Base-by-base conservation (phyloP, 2,888 invertebrate species). In the Sinodicranocentrus sp. region DNA sequence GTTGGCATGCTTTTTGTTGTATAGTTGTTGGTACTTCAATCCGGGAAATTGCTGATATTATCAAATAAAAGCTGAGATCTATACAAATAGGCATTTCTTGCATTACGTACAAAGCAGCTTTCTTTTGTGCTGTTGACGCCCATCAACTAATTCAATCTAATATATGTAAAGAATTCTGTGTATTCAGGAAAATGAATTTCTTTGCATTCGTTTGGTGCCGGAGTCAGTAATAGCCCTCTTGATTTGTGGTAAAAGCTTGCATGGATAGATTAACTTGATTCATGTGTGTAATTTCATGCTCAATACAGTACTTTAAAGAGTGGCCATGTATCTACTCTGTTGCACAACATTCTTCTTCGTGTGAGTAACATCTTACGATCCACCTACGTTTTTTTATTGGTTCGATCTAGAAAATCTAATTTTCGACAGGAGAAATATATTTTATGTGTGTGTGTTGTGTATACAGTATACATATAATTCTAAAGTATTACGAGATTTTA, bases 221-320 rank as follows among this genome's bases (percentile, higher is more conserved):
- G 52, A 52, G 52, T 5, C 52, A 21, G 57, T 23, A 21, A 19
- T 26, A 54, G 67, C 52, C n/a, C 76, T 26, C 68, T 68, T 44
- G 77, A 59, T 77, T 57, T 70, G 77, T 70, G 59, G 68, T 70
- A 76, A 65, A 54, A 63, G 78, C 78, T 63, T 52, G 44, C 17
- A 26, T 61, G 78, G 78, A 48, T 71, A 79, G 78, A 78, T 79
- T 79, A 71, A 79, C 71, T 79, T 79, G 78, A 79, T 71, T 71
- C 78, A 79, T 79, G 48, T 48, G 33, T 52, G 78, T 71, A 79
- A 79, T 79, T 78, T 79, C 63, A 71, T 19, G 52, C 71, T 71
- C 23, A 48, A 67, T 52, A 76, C 76, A 23, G 54, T 21, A 39
- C 71, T 25, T 67, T 76, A 39, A 61, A 13, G 59, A 23, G 59